phyloP scores from a whole-genome alignment of 2,888 invertebrate genomes.

The Diadegma fenestrale region DNA sequence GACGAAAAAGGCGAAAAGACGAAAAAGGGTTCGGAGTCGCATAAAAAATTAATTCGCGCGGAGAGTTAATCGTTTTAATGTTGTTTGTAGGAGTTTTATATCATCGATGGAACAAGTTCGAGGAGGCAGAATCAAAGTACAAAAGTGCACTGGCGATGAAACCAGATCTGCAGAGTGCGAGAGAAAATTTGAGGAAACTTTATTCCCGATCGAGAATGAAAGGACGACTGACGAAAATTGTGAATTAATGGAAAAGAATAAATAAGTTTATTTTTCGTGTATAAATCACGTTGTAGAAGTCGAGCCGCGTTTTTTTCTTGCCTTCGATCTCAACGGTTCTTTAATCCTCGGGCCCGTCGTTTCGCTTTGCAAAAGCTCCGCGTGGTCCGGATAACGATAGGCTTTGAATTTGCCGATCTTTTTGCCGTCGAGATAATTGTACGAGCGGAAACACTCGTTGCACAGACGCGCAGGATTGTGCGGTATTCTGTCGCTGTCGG shows the following conservation, averaged over 20 bases:
- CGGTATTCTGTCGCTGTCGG: conserved; percentile 89
- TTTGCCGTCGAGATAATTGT: conserved; percentile 90
- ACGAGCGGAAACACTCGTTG: conserved; percentile 90
- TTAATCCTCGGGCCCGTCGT: neutral
- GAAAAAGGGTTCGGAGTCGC: too few relatives aligned
- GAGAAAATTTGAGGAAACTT: conserved; percentile 89
- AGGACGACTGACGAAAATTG: conserved; percentile 29
- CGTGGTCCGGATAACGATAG: conserved; percentile 86
- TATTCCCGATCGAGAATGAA: conserved; percentile 71
- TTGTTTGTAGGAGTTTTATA: conserved; percentile 92
- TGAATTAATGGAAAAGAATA: conserved; percentile 49
- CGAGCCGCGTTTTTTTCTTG: neutral
- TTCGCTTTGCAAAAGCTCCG: conserved; percentile 57
- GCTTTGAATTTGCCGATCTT: conserved; percentile 92
- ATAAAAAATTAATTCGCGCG: too few relatives aligned
- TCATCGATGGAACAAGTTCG: conserved; percentile 94
- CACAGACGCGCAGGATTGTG: conserved; percentile 93
- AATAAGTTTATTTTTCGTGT: conserved; percentile 53
- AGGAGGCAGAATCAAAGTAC: conserved; percentile 91
- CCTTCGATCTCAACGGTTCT: conserved; percentile 5
- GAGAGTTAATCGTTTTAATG: conserved; percentile 55
- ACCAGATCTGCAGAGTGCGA: conserved; percentile 89
- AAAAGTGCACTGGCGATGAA: conserved; percentile 90
- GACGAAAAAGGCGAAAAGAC: too few relatives aligned
- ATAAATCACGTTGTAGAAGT: conserved; percentile 23